Percentiles rank a stretch among this genome's conserved stretches.
Evolutionary conservation across 2,797 vertebrate species (phyloP).

Genomic region (Salarias fasciatus): DNA sequence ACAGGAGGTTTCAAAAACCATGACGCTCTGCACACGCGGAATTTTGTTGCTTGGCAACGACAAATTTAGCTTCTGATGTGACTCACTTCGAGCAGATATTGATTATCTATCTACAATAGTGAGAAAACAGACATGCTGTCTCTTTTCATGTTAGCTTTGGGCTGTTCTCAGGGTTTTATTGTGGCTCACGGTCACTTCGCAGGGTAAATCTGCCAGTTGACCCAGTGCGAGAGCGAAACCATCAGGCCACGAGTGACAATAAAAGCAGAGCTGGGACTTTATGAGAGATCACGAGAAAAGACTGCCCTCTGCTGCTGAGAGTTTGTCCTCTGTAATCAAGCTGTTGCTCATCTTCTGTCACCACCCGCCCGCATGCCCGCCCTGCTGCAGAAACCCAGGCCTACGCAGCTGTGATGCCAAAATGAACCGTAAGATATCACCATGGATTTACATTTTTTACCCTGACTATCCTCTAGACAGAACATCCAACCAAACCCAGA

Average conservation of each 20-base stretch:
- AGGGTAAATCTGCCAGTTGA: conserved; percentile 1
- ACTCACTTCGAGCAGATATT: conserved; percentile 8
- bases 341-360: not conserved
- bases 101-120: conserved; percentile 15
- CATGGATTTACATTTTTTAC: not conserved
- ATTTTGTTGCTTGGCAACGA: conserved; percentile 23
- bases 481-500: conserved; percentile 1
- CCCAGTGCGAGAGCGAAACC: not conserved
- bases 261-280: conserved; percentile 7
- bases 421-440: conserved; percentile 1
- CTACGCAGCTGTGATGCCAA: not conserved
- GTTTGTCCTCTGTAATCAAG: conserved; percentile 5
- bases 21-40: not conserved
- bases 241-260: not conserved
- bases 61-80: conserved; percentile 10
- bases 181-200: too few relatives aligned
- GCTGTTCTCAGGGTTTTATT: too few relatives aligned
- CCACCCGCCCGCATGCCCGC: conserved; percentile 17
- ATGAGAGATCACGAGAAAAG: conserved; percentile 22
- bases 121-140: too few relatives aligned
- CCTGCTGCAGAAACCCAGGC: conserved; percentile 1
- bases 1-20: not conserved
- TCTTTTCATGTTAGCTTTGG: too few relatives aligned
- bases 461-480: not conserved
- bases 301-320: conserved; percentile 69